Base-by-base conservation (phyloP, 2,113 vertebrate species). In the Ornithorhynchus anatinus region DNA sequence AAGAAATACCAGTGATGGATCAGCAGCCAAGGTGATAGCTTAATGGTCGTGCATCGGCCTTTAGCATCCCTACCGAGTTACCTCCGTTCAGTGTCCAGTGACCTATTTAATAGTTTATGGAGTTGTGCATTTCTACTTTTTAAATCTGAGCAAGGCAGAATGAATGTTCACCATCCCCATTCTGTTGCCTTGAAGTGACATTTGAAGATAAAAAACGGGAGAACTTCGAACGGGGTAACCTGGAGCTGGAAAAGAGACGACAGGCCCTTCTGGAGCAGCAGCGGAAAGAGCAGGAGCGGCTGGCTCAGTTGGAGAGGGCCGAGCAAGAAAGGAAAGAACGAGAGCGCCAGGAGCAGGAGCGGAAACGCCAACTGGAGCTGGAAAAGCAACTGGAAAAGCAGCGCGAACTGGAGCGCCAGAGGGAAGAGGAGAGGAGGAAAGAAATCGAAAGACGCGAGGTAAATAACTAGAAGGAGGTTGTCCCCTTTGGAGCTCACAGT, bases 191-290 rank as follows among this genome's bases (percentile, higher is more conserved):
- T 37, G 0, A 42, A 99, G 98, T 99, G 66, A 97, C 96, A 0
- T 99, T 99, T 65, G 98, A 99, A 85, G 98, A 99, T 79, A 99
- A 99, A 86, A 99, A 99, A 78, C 90, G 98, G 31, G 97, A 99
- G 84, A 99, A 99, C 83, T 99, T 99, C 44, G 98, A 99, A 80
- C 95, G 97, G 4, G 98, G 98, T 15, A 99, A 95, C 78, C 93
- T 99, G 87, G 98, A 99, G 74, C 83, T 99, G 89, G 98, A 99
- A 88, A 99, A 99, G 70, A 90, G 98, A 3, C 84, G 98, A 2
- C 96, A 97, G 75, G 96, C 97, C 0, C 93, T 99, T 29, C 81
- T 97, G 79, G 98, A 99, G 84, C 97, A 94, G 88, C 98, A 99
- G 73, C 95, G 98, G 59, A 97, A 98, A 53, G 98, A 99, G 71